Base-by-base conservation (phyloP, 2,888 invertebrate genomes). In the Polyommatus icarus region DNA sequence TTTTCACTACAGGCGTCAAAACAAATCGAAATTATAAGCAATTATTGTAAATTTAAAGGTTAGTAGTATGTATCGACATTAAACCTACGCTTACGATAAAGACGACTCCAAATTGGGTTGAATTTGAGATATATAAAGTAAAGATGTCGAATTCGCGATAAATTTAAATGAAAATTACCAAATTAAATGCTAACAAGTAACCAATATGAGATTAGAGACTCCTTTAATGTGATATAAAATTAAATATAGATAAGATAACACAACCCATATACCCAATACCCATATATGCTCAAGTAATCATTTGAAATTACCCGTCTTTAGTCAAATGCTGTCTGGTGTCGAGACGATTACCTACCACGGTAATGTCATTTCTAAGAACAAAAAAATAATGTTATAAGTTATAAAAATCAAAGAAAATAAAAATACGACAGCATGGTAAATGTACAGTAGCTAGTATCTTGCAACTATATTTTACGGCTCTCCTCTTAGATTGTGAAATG, bases 131-230 rank as follows among this genome's bases (percentile, higher is more conserved):
- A 54, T 75, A 75, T 75, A 75, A 54, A 50, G 75, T 50, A 50
- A 75, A 75, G 50, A 54, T 54, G 75, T 18, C 54, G 46, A 24
- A 75, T 54, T 75, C 4, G 29, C 50, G 50, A 75, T 29, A 54
- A 54, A 75, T 75, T 75, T 75, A 29, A 75, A 75, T 75, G 50
- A 75, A 50, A 50, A 75, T 75, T 29, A 50, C 50, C 24, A 50
- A 50, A 54, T 75, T 50, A 54, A 54, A 50, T 18, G 73, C 73
- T 46, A 73, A 46, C 46, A 20, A 46, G 40, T 73, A 29, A 20
- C 73, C 73, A 40, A 73, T 73, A 40, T 73, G 73, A 46, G 10
- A 24, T 73, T 73, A 40, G 46, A 73, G 73, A 46, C 40, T 12
- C 20, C 40, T 73, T 46, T 46, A 73, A 73, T 20, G 73, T 20